Percentiles rank a stretch among this genome's conserved stretches.
phyloP scores from a whole-genome alignment of 2,113 vertebrate genomes.

The Psilopsiagon aurifrons region DNA sequence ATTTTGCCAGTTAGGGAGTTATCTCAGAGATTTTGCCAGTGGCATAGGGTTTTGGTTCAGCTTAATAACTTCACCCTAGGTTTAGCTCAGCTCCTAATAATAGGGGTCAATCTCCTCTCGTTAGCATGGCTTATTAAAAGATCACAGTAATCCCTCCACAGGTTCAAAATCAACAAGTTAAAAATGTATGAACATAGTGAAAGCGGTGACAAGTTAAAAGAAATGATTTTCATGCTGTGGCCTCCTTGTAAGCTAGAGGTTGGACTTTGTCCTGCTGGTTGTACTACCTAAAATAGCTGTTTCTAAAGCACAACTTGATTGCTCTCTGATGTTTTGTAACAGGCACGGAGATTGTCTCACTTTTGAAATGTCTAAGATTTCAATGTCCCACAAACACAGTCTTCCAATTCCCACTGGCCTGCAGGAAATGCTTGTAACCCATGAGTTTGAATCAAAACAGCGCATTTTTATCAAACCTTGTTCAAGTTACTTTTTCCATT shows the following conservation, averaged over 20 bases:
- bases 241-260: neutral
- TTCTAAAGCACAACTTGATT: neutral
- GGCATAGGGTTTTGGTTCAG: neutral
- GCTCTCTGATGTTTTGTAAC: neutral
- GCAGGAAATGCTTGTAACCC: constrained; percentile 41
- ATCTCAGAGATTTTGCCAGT: neutral
- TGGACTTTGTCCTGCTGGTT: neutral
- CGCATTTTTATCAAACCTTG: constrained; percentile 10
- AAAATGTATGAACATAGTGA: neutral
- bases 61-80: neutral
- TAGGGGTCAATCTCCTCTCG: neutral
- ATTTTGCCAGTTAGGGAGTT: neutral
- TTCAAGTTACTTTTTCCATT: constrained; percentile 51
- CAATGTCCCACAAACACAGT: constrained; percentile 12
- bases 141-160: neutral
- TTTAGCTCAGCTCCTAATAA: neutral
- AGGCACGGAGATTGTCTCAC: neutral
- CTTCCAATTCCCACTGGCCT: constrained; percentile 34
- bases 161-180: neutral
- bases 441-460: constrained; percentile 24
- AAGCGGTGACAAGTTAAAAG: neutral
- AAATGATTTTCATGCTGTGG: fast-evolving
- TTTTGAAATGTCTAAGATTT: constrained; percentile 20
- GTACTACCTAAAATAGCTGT: neutral
- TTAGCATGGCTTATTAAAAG: neutral